phyloP scores from a whole-genome alignment of 2,888 invertebrate genomes.

The Elegia similella region DNA sequence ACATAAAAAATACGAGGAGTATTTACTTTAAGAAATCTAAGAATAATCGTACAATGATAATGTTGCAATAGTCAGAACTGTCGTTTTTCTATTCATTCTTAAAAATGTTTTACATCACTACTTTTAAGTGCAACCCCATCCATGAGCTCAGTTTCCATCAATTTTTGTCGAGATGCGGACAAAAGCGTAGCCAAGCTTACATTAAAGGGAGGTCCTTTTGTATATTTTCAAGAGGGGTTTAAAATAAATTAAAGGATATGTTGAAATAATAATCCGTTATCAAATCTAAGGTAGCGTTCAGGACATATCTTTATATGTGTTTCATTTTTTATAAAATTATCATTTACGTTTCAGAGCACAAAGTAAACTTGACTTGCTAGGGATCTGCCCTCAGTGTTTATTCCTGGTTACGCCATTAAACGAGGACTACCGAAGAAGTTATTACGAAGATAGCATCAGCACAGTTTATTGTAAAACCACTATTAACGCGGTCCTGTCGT shows the following conservation, averaged over 20 bases:
- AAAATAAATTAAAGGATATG: too few relatives aligned
- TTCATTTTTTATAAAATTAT: too few relatives aligned
- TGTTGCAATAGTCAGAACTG: not conserved
- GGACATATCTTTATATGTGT: too few relatives aligned
- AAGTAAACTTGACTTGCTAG: too few relatives aligned
- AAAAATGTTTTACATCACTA: not conserved
- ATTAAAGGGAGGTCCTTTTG: too few relatives aligned
- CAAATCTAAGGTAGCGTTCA: too few relatives aligned
- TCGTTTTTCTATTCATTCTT: not conserved
- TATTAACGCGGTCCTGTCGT: conserved; percentile 51
- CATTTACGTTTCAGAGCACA: too few relatives aligned
- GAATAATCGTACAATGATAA: too few relatives aligned
- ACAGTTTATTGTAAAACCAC: conserved; percentile 56
- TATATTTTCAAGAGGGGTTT: too few relatives aligned
- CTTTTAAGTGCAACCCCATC: not conserved
- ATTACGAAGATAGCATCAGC: conserved; percentile 65
- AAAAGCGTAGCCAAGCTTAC: not conserved
- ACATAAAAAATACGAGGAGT: too few relatives aligned
- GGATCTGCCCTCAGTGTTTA: not conserved
- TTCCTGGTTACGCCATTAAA: not conserved
- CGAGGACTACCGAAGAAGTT: conserved; percentile 62
- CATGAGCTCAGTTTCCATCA: conserved; percentile 29
- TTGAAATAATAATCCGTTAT: too few relatives aligned
- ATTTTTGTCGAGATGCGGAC: conserved; percentile 34
- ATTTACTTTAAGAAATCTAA: too few relatives aligned